These are phyloP conservation scores for Steatornis caripensis DNA, from an alignment of 2,113 vertebrate species.

Conservation along the genomic window DNA sequence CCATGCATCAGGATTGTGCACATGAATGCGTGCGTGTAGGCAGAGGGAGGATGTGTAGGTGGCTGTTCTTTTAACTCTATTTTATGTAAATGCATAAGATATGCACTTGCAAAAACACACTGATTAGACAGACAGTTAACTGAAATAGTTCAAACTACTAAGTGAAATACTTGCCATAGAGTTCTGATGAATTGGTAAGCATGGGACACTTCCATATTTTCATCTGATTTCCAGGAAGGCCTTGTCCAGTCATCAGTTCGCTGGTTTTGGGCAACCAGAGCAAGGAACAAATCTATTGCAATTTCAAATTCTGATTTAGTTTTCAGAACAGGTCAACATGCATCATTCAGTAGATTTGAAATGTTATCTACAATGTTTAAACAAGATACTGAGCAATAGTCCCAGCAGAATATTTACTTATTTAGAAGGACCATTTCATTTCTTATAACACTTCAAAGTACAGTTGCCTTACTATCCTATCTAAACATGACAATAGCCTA, in stretches of 20 bases:
- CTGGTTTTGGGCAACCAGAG: slow-evolving; percentile 69
- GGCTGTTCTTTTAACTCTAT: neutral
- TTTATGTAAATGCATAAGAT: neutral
- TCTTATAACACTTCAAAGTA: neutral
- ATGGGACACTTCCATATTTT: slow-evolving; percentile 64
- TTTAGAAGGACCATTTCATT: neutral
- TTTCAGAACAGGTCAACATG: neutral
- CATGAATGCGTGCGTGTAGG: neutral
- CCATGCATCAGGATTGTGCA: neutral
- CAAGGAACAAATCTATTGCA: slow-evolving; percentile 78
- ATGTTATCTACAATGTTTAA: neutral
- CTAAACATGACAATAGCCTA: neutral
- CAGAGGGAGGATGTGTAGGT: neutral
- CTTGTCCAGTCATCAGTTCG: slow-evolving; percentile 72
- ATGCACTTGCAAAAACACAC: neutral
- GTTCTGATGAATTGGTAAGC: slow-evolving; percentile 50
- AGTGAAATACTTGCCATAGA: slow-evolving; percentile 63
- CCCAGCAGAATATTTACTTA: neutral
- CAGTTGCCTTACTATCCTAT: neutral
- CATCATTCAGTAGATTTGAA: neutral
- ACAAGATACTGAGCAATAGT: neutral
- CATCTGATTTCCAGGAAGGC: slow-evolving; percentile 69
- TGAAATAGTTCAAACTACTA: neutral
- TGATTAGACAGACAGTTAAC: neutral
- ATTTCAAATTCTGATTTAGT: neutral